A percentile compares a stretch with the other conserved stretches of the same genome.
phyloP scores from a whole-genome alignment of 2,888 invertebrate genomes.

The Tetheella fluctuosa region DNA sequence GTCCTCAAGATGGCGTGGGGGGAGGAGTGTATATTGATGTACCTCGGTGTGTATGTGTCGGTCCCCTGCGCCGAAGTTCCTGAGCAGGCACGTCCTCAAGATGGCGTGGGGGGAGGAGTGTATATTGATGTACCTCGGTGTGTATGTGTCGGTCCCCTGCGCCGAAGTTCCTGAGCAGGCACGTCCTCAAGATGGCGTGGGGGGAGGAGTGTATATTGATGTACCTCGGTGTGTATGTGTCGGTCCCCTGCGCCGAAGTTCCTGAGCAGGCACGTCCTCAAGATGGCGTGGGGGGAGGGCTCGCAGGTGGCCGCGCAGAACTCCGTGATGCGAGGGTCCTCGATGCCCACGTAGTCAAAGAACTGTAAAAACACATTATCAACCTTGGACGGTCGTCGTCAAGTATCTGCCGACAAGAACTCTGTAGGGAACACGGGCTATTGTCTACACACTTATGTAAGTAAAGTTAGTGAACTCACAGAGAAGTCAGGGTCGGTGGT shows the following conservation, averaged over 20 bases:
- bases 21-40: no score
- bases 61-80: no score
- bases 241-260: slow-evolving; percentile 96
- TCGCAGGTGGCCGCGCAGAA: slow-evolving; percentile 98
- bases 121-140: slow-evolving; percentile 90
- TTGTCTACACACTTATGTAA: no score
- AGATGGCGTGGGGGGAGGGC: slow-evolving; percentile 96
- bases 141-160: slow-evolving; percentile 94
- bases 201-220: no score
- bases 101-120: no score
- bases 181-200: no score
- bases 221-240: slow-evolving; percentile 92
- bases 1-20: no score
- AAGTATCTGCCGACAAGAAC: no score
- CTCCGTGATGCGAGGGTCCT: slow-evolving; percentile 96
- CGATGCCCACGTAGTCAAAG: slow-evolving; percentile 96
- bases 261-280: slow-evolving; percentile 95
- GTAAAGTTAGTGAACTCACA: no score
- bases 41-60: no score
- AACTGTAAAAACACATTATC: slow-evolving; percentile 83
- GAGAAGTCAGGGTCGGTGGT: slow-evolving; percentile 56
- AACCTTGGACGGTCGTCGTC: slow-evolving; percentile 10
- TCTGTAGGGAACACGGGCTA: no score
- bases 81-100: no score
- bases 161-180: slow-evolving; percentile 97